Evolutionary conservation across 2,888 invertebrate genomes (phyloP).

Genomic region (Catocala nupta): DNA sequence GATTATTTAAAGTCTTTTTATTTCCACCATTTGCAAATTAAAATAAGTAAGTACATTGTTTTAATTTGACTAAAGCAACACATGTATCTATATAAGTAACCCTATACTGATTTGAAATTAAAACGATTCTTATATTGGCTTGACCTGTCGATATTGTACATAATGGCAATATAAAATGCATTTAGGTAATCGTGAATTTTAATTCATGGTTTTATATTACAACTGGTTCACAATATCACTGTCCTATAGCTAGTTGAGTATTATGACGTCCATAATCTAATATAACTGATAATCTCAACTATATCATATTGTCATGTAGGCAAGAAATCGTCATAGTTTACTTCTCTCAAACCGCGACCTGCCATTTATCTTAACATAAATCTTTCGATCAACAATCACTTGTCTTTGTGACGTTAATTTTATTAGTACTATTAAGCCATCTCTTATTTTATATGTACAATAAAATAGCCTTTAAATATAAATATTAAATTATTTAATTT

Average conservation of each 20-base stretch:
- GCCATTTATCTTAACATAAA: slow-evolving; percentile 21
- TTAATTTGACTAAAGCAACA: no score
- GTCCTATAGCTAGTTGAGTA: slow-evolving; percentile 66
- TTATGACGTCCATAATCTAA: slow-evolving; percentile 56
- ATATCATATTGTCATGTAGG: slow-evolving; percentile 35
- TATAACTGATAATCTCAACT: slow-evolving; percentile 49
- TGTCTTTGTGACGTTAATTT: slow-evolving; percentile 27
- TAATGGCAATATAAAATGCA: no score
- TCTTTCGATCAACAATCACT: slow-evolving; percentile 10
- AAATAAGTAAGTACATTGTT: no score
- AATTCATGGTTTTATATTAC: background rate
- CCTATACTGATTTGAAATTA: no score
- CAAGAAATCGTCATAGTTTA: slow-evolving; percentile 51
- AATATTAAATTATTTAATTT: slow-evolving; percentile 64
- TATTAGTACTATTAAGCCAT: slow-evolving; percentile 44
- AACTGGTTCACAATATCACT: slow-evolving; percentile 34
- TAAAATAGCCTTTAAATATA: slow-evolving; percentile 58
- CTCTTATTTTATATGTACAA: slow-evolving; percentile 63
- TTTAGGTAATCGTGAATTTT: no score
- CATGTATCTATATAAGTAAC: no score
- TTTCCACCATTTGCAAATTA: no score
- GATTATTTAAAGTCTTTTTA: no score
- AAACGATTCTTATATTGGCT: no score
- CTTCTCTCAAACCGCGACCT: slow-evolving; percentile 40
- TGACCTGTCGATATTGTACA: no score